A percentile compares a stretch with the other conserved stretches of the same genome.
Conservation (phyloP, 2,797 vertebrate genomes). For the Oreortyx pictus region DNA sequence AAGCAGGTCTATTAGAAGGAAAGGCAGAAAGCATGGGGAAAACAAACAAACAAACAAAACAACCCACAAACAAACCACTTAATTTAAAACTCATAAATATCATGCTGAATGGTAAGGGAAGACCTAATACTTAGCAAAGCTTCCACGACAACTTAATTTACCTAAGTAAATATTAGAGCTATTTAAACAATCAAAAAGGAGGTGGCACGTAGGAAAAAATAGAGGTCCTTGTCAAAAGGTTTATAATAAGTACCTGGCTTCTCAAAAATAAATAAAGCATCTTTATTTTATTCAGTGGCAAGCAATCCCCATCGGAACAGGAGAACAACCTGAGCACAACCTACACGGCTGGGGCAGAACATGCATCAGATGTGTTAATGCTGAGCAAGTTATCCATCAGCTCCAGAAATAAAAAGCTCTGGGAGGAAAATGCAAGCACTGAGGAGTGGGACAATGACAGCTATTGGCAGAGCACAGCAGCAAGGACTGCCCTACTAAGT, state of each 20-base stretch:
- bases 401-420: not conserved
- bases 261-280: not conserved
- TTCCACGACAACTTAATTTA: constrained; percentile 42
- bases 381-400: not conserved
- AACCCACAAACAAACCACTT: too few relatives aligned
- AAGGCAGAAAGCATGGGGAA: not conserved
- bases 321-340: not conserved
- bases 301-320: not conserved
- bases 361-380: not conserved
- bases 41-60: not conserved
- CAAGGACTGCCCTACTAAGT: not conserved
- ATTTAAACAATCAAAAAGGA: constrained; percentile 41
- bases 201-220: not conserved
- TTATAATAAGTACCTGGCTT: not conserved
- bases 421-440: not conserved
- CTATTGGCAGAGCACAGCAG: not conserved
- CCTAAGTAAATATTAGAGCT: constrained; percentile 42
- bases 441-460: not conserved
- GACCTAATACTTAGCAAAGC: constrained; percentile 19
- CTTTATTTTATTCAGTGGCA: not conserved
- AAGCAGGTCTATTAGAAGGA: not conserved
- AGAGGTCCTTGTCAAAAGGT: not conserved
- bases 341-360: not conserved
- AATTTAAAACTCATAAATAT: constrained; percentile 38
- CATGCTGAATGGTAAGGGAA: not conserved